Evolutionary conservation across 2,888 invertebrate species (phyloP), one percentile per base, ranked within the genome.

Genomic region (Pollenia amentaria): DNA sequence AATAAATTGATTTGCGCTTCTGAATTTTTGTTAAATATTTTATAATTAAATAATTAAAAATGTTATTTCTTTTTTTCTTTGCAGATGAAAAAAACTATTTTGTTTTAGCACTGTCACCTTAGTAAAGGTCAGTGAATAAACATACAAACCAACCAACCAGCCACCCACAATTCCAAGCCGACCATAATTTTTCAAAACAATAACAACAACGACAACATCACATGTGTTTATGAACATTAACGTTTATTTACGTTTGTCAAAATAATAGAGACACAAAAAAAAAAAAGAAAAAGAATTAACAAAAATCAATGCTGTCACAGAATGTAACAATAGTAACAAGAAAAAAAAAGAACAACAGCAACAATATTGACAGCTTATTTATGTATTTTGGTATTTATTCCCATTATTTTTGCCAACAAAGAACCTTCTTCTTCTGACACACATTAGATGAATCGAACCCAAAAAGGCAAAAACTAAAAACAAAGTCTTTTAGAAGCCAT

Each of bases 251-350:
- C 42, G 62, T 51, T 65, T 53, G 42, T 16, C 40, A 70, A 44
- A 46, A 81, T 46, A 57, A 29, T 10, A 65, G 40, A 70, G 18
- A 8, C 46, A 55, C 4, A 51, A 72, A 42, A 73, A 11, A 11
- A 40, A 14, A 14, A 14, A 42, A 67, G 18, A 57, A 40, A 70
- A 65, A 57, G 57, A 53, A 16, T 18, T 7, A 72, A 72, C 9
- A 57, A 70, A 81, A 87, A 84, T 78, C 81, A 84, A 84, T 81
- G 84, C 75, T 77, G 76, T 78, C 82, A 79, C 69, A 70, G 53
- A 75, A 78, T 62, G 69, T 48, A 44, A 78, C 62, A 73, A 51
- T 48, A 53, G 55, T 29, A 29, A 29, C 29, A 29, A 29, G 29
- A 29, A 29, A 29, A 29, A 29, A 29, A 29, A 51, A 29, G 11